phyloP scores from a whole-genome alignment of 1,140 invertebrate genomes.

The Eciton burchellii region DNA sequence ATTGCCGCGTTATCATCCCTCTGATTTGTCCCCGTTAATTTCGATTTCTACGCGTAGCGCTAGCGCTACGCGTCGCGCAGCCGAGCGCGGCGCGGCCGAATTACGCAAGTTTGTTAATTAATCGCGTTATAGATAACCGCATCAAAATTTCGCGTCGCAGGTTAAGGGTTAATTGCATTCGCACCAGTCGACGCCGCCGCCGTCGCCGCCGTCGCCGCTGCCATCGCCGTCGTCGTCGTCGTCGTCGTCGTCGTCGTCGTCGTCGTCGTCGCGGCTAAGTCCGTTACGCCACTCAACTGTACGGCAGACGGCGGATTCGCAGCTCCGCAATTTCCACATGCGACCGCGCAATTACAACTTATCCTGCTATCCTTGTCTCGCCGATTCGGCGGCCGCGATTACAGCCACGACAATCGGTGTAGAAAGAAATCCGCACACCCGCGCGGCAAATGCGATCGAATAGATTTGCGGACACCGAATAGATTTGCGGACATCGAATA shows the following conservation, averaged over 20 bases:
- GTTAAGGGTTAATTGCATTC: constrained; percentile 75
- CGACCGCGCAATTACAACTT: constrained; percentile 62
- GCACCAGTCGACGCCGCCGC: constrained; percentile 70
- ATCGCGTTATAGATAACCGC: constrained; percentile 73
- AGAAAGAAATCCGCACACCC: not conserved
- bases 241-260: no score
- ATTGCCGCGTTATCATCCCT: constrained; percentile 24
- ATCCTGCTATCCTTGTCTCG: constrained; percentile 49
- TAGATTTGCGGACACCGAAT: not conserved
- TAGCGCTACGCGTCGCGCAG: constrained; percentile 18
- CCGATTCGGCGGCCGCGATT: constrained; percentile 12
- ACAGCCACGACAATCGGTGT: not conserved
- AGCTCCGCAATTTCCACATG: constrained; percentile 73
- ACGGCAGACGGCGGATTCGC: constrained; percentile 72
- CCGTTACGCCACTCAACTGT: constrained; percentile 72
- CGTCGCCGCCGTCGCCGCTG: no score
- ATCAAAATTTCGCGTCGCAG: constrained; percentile 74
- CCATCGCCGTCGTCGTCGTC: no score
- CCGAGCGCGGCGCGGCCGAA: constrained; percentile 27
- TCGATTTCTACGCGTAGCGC: constrained; percentile 47
- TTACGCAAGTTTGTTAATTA: constrained; percentile 72
- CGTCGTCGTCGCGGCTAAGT: constrained; percentile 66
- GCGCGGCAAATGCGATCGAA: not conserved
- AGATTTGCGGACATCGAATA: no score
- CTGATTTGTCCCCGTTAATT: constrained; percentile 9